Conservation (phyloP, 2,888 invertebrate genomes). For the Leistus spinibarbis region DNA sequence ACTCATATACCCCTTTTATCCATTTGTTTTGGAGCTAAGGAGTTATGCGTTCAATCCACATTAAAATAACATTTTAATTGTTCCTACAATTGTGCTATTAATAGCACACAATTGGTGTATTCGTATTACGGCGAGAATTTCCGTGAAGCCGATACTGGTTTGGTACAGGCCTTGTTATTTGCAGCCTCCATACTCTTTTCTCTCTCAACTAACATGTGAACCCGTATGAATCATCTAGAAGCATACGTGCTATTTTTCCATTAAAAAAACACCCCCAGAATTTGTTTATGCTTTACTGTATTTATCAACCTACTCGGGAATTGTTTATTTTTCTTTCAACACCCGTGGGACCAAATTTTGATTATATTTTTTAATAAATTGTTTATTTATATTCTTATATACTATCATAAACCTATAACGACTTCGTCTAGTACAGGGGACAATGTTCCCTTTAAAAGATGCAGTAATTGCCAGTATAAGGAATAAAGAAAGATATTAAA, state of each 20-base stretch:
- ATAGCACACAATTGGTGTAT: not conserved
- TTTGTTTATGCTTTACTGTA: not conserved
- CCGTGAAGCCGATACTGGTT: not conserved
- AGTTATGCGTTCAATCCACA: no score
- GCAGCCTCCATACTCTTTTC: conserved; percentile 27
- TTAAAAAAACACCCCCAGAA: not conserved
- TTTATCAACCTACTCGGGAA: no score
- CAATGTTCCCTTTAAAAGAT: no score
- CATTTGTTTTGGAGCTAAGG: no score
- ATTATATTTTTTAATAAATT: no score
- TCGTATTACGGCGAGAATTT: not conserved
- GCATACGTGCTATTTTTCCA: not conserved
- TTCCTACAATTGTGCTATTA: not conserved
- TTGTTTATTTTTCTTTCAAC: no score
- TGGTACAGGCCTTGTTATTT: not conserved
- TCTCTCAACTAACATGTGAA: not conserved
- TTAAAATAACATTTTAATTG: not conserved
- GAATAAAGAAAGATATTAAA: not conserved
- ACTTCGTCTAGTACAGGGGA: no score
- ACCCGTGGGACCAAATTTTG: no score
- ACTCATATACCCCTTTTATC: no score
- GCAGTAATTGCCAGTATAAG: no score
- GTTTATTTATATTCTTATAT: no score
- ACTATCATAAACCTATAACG: no score
- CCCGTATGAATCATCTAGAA: conserved; percentile 6